Conservation (phyloP, 2,797 vertebrate genomes). For the Xenops minutus region DNA sequence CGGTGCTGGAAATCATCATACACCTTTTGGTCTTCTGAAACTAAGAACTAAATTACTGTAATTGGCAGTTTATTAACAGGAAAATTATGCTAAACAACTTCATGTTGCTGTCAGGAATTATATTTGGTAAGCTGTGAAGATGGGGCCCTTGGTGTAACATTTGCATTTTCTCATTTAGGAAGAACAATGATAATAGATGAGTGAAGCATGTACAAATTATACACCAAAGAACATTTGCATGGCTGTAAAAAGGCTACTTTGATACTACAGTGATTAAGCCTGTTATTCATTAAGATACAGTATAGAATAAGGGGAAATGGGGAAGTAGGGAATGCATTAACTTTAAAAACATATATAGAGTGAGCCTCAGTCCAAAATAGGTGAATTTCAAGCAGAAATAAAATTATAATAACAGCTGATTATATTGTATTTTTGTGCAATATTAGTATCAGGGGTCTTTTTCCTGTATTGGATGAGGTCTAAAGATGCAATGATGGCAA, state of each 20-base stretch:
- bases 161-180: constrained; percentile 85
- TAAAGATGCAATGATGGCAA: not conserved
- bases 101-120: constrained; percentile 81
- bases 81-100: constrained; percentile 88
- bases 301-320: not conserved
- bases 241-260: constrained; percentile 53
- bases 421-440: not conserved
- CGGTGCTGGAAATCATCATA: not conserved
- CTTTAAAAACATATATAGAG: constrained; percentile 6
- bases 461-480: not conserved
- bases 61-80: constrained; percentile 90
- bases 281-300: constrained; percentile 55
- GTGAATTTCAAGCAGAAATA: constrained; percentile 11
- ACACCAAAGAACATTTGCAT: constrained; percentile 61
- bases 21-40: constrained; percentile 48
- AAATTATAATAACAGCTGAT: not conserved
- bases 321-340: not conserved
- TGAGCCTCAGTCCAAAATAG: not conserved
- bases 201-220: constrained; percentile 69
- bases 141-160: constrained; percentile 68
- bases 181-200: constrained; percentile 81
- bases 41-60: constrained; percentile 75
- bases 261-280: constrained; percentile 50
- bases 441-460: not conserved
- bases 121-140: constrained; percentile 69